Evolutionary conservation across 2,888 invertebrate species (phyloP), one percentile per base, ranked within the genome.

Genomic region (Anthophora plumipes): DNA sequence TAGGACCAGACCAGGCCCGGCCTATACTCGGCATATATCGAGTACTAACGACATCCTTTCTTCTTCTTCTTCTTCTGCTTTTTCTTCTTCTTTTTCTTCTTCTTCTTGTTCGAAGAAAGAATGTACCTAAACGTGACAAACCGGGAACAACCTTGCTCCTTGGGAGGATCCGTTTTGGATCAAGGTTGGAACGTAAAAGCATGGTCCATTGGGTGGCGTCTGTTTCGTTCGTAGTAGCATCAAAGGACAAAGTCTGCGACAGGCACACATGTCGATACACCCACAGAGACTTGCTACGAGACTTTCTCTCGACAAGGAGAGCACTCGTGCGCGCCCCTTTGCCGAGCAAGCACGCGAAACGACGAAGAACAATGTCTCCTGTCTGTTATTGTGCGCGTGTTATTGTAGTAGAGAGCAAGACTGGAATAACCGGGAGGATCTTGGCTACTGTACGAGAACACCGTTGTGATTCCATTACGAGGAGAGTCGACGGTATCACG

Each of bases 281-380:
- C 64, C 75, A 50, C 61, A 63, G 69, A 50, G n/a, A n/a, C 14
- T 25, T 79, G 52, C 79, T 67, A 73, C 59, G 72, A 64, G 83
- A 86, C 86, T 86, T 86, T 86, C 86, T 86, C 86, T 83, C 77
- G 71, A 72, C 76, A 80, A 83, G 75, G 87, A 86, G 85, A 87
- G 82, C 82, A 83, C 80, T 60, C 70, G 78, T 66, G 77, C 80
- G 82, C 85, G 82, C 82, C 73, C 78, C 70, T 86, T 71, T 60
- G 46, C 69, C 63, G 73, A 66, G 68, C 79, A 71, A 69, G 63
- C 74, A 76, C 82, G 79, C 77, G 79, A 82, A 68, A 76, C 77
- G 46, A 61, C 67, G 22, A 39, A 73, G 77, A 87, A 87, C 87
- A 85, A 85, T 87, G 79, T 82, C 77, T 82, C 77, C 72, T 79